Conservation (phyloP, 2,888 invertebrate species). For the Podotricha telesiphe region DNA sequence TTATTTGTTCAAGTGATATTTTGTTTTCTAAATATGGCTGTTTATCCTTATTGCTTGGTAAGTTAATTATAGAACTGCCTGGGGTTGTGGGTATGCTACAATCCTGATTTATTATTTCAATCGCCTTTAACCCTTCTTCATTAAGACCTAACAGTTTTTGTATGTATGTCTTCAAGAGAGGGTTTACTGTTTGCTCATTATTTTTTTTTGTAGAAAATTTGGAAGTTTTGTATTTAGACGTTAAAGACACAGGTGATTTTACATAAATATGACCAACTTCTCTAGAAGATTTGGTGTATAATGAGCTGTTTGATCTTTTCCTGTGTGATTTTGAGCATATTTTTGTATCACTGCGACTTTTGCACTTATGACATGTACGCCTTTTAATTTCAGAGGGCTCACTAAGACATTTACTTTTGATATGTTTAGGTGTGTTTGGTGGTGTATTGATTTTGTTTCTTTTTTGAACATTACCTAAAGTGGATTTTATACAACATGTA, state of each 20-base stretch:
- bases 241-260: slow-evolving; percentile 2
- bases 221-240: slow-evolving; percentile 16
- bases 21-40: slow-evolving; percentile 54
- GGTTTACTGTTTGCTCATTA: slow-evolving; percentile 55
- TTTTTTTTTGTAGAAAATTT: slow-evolving; percentile 26
- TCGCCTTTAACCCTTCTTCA: slow-evolving; percentile 67
- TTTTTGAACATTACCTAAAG: slow-evolving; percentile 28
- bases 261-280: slow-evolving; percentile 6
- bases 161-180: slow-evolving; percentile 70
- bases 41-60: slow-evolving; percentile 58
- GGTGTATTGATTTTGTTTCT: slow-evolving; percentile 51
- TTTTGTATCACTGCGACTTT: slow-evolving; percentile 43
- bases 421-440: slow-evolving; percentile 59
- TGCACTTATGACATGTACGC: slow-evolving; percentile 45
- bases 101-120: slow-evolving; percentile 72
- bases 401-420: slow-evolving; percentile 38
- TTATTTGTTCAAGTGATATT: slow-evolving; percentile 71
- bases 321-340: slow-evolving; percentile 36
- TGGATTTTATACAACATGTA: slow-evolving; percentile 38
- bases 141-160: slow-evolving; percentile 69
- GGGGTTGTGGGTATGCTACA: slow-evolving; percentile 78
- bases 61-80: slow-evolving; percentile 73
- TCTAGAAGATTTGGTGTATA: slow-evolving; percentile 30
- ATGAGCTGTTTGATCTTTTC: slow-evolving; percentile 28
- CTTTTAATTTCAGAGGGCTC: slow-evolving; percentile 37